phyloP scores from a whole-genome alignment of 2,888 invertebrate species.

The Dynastes hyllus region DNA sequence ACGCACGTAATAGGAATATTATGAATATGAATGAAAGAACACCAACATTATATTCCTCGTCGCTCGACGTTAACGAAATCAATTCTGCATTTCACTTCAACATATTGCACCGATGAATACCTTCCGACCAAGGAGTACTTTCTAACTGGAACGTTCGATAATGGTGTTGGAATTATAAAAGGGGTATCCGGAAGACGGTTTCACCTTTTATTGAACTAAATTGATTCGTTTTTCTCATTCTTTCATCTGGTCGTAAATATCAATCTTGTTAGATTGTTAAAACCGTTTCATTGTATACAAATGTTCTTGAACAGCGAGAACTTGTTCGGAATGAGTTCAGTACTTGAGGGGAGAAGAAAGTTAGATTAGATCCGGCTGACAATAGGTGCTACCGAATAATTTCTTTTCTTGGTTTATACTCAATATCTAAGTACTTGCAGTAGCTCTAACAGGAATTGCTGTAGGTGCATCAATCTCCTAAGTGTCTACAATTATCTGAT shows the following conservation, averaged over 20 bases:
- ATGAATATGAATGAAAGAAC: background rate
- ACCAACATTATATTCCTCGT: background rate
- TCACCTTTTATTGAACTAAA: constrained; percentile 32
- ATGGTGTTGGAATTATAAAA: constrained; percentile 16
- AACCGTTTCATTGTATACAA: constrained; percentile 30
- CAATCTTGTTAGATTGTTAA: constrained; percentile 32
- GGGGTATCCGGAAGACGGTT: constrained; percentile 34
- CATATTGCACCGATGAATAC: background rate
- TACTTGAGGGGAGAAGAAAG: background rate
- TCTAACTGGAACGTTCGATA: constrained; percentile 27
- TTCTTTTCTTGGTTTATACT: background rate
- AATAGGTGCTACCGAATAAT: background rate
- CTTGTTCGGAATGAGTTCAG: too few species aligned
- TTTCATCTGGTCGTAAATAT: constrained; percentile 26
- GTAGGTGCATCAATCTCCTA: too few species aligned
- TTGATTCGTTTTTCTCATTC: constrained; percentile 29
- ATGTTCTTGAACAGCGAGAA: background rate
- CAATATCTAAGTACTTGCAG: too few species aligned
- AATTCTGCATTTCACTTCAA: constrained; percentile 19
- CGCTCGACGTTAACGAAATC: background rate
- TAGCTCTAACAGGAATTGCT: too few species aligned
- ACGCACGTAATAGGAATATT: background rate
- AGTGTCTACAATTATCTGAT: too few species aligned
- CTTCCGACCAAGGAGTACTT: constrained; percentile 24
- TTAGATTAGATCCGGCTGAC: background rate